phyloP scores from a whole-genome alignment of 2,888 invertebrate species.

The Volucella bombylans region DNA sequence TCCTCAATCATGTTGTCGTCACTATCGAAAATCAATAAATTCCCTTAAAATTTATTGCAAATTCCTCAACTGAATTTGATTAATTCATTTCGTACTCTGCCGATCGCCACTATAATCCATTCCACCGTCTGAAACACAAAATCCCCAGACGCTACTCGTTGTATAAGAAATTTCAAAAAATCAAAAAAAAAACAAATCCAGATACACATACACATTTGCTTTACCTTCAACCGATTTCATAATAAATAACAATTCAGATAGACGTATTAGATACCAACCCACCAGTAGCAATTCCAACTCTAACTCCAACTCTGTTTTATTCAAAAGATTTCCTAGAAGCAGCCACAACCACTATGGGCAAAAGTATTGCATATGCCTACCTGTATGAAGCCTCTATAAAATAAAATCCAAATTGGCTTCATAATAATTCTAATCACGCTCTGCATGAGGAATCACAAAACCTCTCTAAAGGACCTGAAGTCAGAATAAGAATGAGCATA shows the following conservation, averaged over 20 bases:
- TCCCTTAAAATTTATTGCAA: constrained; percentile 63
- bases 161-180: constrained; percentile 30
- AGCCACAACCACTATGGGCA: background rate
- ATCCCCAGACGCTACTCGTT: constrained; percentile 20
- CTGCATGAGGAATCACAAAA: constrained; percentile 1
- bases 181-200: background rate
- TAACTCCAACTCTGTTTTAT: constrained; percentile 26
- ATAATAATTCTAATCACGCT: constrained; percentile 73
- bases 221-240: constrained; percentile 65
- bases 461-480: background rate
- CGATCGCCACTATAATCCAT: background rate
- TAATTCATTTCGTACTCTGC: constrained; percentile 2
- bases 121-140: background rate
- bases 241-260: constrained; percentile 72
- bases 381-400: constrained; percentile 41
- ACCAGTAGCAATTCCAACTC: constrained; percentile 31
- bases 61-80: constrained; percentile 62
- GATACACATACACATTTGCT: constrained; percentile 44
- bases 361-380: constrained; percentile 31
- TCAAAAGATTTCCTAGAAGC: constrained; percentile 62
- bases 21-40: constrained; percentile 57
- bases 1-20: constrained; percentile 58
- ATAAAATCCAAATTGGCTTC: constrained; percentile 49
- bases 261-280: constrained; percentile 32
- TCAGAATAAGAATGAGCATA: constrained; percentile 36